These are phyloP conservation scores for Willowsia nigromaculata DNA, from an alignment of 2,888 invertebrate genomes.

Conservation along the genomic window DNA sequence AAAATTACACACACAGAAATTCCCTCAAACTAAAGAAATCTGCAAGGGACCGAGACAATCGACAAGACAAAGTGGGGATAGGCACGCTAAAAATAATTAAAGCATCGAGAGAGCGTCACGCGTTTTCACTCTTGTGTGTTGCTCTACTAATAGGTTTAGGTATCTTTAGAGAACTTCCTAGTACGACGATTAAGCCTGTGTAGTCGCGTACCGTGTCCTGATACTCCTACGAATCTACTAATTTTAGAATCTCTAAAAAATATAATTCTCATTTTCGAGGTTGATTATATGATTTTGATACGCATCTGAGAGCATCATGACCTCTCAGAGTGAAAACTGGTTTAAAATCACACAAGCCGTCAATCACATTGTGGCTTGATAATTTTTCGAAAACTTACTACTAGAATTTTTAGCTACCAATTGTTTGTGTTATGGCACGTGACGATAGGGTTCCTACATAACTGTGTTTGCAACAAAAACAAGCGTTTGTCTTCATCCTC, in stretches of 20 bases:
- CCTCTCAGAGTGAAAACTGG: too few relatives aligned
- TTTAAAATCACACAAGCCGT: too few relatives aligned
- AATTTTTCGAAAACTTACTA: too few relatives aligned
- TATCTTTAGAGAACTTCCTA: not conserved
- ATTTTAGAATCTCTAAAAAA: too few relatives aligned
- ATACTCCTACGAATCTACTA: too few relatives aligned
- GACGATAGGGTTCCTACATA: slow-evolving; percentile 9
- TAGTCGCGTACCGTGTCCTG: slow-evolving; percentile 63
- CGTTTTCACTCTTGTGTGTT: not conserved
- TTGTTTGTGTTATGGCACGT: slow-evolving; percentile 54
- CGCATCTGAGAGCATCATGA: too few relatives aligned
- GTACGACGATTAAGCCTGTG: not conserved
- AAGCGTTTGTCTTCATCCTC: not conserved
- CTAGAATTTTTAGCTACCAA: too few relatives aligned
- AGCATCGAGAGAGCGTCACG: not conserved
- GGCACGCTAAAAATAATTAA: not conserved
- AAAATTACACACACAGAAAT: not conserved
- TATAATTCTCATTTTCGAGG: too few relatives aligned
- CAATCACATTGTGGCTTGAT: too few relatives aligned
- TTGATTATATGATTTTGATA: too few relatives aligned
- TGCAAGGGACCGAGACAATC: slow-evolving; percentile 19
- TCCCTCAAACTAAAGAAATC: not conserved
- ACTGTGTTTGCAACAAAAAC: not conserved
- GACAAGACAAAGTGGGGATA: not conserved
- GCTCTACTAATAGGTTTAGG: not conserved